These are phyloP conservation scores for Podabrus alpinus DNA, from an alignment of 2,888 invertebrate genomes.

Conservation along the genomic window DNA sequence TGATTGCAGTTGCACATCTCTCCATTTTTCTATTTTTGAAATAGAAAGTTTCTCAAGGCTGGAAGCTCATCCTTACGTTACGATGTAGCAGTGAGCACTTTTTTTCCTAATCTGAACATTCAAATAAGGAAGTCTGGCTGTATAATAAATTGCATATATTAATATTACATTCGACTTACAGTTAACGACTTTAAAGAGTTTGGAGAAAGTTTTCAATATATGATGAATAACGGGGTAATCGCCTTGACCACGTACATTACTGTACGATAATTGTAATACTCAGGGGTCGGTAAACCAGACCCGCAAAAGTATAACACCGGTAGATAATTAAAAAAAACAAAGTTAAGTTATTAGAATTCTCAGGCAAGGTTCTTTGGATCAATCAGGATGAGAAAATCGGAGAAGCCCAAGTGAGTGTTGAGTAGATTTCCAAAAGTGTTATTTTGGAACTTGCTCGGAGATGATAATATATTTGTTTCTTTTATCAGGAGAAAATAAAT, in stretches of 20 bases:
- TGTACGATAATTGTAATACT: constrained; percentile 2
- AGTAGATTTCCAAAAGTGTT: background rate
- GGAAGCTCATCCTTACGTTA: background rate
- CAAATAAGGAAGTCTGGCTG: background rate
- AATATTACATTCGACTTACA: background rate
- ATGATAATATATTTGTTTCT: background rate
- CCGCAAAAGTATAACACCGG: background rate
- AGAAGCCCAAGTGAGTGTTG: background rate
- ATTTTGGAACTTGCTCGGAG: background rate
- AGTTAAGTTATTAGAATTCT: background rate
- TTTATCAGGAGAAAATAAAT: no score
- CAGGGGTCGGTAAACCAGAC: background rate
- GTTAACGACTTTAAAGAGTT: constrained; percentile 12
- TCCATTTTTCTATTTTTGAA: background rate
- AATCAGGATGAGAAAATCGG: background rate
- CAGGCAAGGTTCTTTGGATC: background rate
- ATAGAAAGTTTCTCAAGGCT: background rate
- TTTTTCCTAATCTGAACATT: background rate
- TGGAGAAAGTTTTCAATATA: constrained; percentile 34
- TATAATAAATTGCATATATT: background rate
- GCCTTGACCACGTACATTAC: constrained; percentile 14
- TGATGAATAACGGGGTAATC: constrained; percentile 29
- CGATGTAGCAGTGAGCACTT: background rate
- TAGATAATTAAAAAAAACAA: background rate
- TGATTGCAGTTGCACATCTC: background rate